phyloP scores from a whole-genome alignment of 2,888 invertebrate species.

The Nomada flava region DNA sequence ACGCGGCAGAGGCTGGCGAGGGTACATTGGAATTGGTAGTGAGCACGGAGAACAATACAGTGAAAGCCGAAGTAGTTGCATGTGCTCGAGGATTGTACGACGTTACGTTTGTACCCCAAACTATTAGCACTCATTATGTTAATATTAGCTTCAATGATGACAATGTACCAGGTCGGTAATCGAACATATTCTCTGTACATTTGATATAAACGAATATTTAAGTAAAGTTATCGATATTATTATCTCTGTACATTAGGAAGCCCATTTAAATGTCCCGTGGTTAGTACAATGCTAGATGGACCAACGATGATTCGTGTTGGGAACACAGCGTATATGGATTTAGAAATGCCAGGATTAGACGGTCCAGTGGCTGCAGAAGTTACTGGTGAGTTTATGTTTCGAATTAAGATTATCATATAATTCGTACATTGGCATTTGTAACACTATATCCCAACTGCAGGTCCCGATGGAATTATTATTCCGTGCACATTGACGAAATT shows the following conservation, averaged over 20 bases:
- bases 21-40: constrained; percentile 96
- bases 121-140: constrained; percentile 95
- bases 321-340: constrained; percentile 82
- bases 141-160: constrained; percentile 98
- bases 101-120: constrained; percentile 96
- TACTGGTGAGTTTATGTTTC: constrained; percentile 81
- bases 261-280: constrained; percentile 92
- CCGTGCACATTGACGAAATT: constrained; percentile 85
- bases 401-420: background rate
- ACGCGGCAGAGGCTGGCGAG: constrained; percentile 97
- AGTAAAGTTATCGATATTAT: background rate
- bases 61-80: constrained; percentile 95
- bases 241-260: constrained; percentile 86
- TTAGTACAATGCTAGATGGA: constrained; percentile 85
- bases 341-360: constrained; percentile 84
- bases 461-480: constrained; percentile 85
- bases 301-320: constrained; percentile 81
- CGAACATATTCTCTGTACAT: background rate
- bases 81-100: constrained; percentile 96
- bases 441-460: constrained; percentile 70
- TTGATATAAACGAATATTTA: background rate
- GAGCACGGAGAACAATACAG: constrained; percentile 94
- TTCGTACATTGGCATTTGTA: background rate
- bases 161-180: constrained; percentile 88
- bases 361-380: constrained; percentile 84